Evolutionary conservation across 1,140 invertebrate genomes (phyloP), one percentile per base, ranked within the genome.

Genomic region (Gryon sp.): DNA sequence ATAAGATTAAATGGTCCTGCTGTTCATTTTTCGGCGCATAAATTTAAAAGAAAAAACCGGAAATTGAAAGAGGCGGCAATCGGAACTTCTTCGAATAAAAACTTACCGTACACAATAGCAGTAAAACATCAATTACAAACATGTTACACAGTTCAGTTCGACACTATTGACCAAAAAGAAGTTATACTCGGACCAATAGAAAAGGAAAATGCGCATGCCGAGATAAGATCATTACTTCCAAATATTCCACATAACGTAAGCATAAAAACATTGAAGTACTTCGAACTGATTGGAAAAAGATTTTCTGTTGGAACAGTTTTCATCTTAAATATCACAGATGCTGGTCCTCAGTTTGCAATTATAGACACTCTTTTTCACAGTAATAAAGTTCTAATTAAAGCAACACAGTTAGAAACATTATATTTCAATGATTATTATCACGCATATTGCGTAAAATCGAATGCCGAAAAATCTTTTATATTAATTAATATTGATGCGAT

Each of bases 51-150:
- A 48, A 7, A 9, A 19, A 62, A 62, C 7, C 12, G 18, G 40
- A 26, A 46, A n/a, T 24, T 62, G 28, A 62, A 50, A 62, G 32
- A 62, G 40, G 1, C 4, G 26, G 19, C 59, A 12, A 2, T 28
- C 12, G 45, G 32, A 19, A 62, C 59, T 18, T 0, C n/a, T 18
- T 62, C 59, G 11, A 50, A 9, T 40, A n/a, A 4, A 28, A 62
- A 62, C 30, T 2, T 62, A 3, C 59, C 60, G 9, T 3, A 41
- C 7, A 52, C 46, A 48, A 32, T 65, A 11, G 18, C 60, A 1
- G 45, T 66, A 8, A 32, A 46, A 34, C 28, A 53, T 52, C 62
- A 66, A 18, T 53, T 66, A 7, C 48, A 45, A 22, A 26, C 41
- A 11, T 50, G 59, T 43, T 65, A 65, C 16, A 53, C 1, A 9